Base-by-base conservation (phyloP, 37 sponge, comb jelly and placozoan species). In the Halichondria panicea region DNA sequence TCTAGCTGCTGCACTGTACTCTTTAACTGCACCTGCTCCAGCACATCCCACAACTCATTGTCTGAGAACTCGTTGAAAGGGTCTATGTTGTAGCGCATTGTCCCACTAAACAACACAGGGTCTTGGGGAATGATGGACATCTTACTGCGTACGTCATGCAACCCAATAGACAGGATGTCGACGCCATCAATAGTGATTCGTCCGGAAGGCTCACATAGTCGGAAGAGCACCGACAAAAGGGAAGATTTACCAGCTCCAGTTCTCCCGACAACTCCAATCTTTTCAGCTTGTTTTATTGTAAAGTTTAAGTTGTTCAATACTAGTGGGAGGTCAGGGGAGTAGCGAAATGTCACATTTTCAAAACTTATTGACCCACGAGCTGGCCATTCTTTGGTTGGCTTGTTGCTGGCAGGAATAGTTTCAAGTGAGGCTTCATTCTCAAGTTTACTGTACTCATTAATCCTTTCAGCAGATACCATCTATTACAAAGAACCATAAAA, bases 181-280 rank as follows among this genome's bases (percentile, higher is more conserved):
- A 89, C 70, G 9, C 91, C 93, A 79, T 96, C 97, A 50, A 96
- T 82, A 25, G 67, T 72, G 43, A 96, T 63, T 41, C 42, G 59
- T 46, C 97, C 97, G 44, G 53, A 66, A 5, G 97, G 93, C 61
- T 92, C 93, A 32, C 84, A 93, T 59, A 96, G 55, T 68, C 97
- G 28, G 83, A 85, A 96, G 36, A 96, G 81, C 1, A 92, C 84
- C 43, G 90, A 66, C 39, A 86, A 68, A 18, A 96, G 72, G 0
- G 97, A 96, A 21, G 93, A 92, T 58, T 96, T 96, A 43, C 97
- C 97, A 68, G 97, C 97, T 38, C 97, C 97, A 59, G 97, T 96
- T 0, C 97, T 71, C 34, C 97, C 97, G 1, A 96, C 91, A 68
- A 95, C 89, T 27, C 96, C 96, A 68, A 95, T 82, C 78, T 92